phyloP scores from a whole-genome alignment of 2,113 vertebrate genomes.

The Stegostoma tigrinum region DNA sequence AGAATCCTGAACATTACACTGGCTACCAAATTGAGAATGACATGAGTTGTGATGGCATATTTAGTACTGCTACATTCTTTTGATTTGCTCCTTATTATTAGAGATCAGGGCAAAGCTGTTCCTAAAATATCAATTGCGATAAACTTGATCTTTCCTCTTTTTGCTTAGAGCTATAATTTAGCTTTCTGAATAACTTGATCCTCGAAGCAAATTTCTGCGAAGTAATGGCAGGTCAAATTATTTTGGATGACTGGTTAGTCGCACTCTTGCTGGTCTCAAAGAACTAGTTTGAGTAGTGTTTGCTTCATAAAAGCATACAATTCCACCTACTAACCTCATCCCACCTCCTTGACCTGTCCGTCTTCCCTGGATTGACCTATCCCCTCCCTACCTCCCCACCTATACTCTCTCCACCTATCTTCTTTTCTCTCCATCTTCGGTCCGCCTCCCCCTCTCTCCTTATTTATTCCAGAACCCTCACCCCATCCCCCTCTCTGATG shows the following conservation, averaged over 20 bases:
- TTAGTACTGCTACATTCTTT: neutral
- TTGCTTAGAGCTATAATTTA: neutral
- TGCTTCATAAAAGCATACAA: neutral
- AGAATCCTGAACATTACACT: neutral
- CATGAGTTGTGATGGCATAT: neutral
- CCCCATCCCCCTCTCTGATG: too few species aligned
- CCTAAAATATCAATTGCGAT: neutral
- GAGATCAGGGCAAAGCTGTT: neutral
- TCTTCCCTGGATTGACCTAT: too few species aligned
- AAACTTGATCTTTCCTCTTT: neutral
- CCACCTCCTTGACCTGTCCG: too few species aligned
- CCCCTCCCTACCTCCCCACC: too few species aligned
- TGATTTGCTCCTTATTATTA: neutral
- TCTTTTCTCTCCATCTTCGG: too few species aligned
- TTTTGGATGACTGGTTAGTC: neutral
- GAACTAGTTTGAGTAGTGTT: neutral
- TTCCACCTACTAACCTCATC: too few species aligned
- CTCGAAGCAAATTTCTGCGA: neutral
- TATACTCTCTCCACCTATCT: too few species aligned
- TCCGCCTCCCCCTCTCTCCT: too few species aligned
- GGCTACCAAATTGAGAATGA: neutral
- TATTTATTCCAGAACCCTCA: too few species aligned
- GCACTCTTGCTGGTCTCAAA: neutral
- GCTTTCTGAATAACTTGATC: neutral
- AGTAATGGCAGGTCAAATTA: neutral